Base-by-base conservation (phyloP, 2,888 invertebrate species). In the Athripsodes cinereus region DNA sequence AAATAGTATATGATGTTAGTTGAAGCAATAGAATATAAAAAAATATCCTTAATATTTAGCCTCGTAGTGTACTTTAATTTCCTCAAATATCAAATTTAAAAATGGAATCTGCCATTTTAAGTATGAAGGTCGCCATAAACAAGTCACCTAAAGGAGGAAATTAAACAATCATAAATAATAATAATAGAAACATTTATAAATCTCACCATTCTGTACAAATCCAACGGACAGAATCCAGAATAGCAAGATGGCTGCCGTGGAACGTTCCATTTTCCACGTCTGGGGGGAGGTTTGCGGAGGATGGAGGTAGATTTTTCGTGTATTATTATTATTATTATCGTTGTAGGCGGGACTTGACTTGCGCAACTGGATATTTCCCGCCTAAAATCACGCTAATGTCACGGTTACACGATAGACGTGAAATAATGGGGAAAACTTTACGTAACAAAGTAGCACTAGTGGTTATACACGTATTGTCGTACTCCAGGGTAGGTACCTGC, bases 191-290 rank as follows among this genome's bases (percentile, higher is more conserved):
- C 5, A 47, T 21, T 20, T 20, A 21, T 47, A n/a, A n/a, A 47
- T 56, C 57, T 57, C 53, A 63, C 63, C 61, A 34, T 58, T 59
- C 44, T 63, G 61, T 40, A 59, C 55, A 13, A 59, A 55, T 18
- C 59, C 49, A 31, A 55, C 51, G 55, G 55, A 58, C 16, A 59
- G 21, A 46, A 61, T 50, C 35, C 55, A 57, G 40, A 63, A 55
- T 35, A 63, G 49, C 53, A 56, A 56, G 48, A 59, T 60, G 60
- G 60, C 59, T 19, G 57, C 55, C 46, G 22, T 18, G 50, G 57
- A 46, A 22, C 62, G 62, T 50, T 59, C 59, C 62, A 62, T 62
- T 58, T 58, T 56, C 58, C 47, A 40, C 34, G 34, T 35, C 35
- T 26, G 48, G 52, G 53, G 53, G 54, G 58, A 22, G 50, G 54